phyloP scores from a whole-genome alignment of 2,888 invertebrate genomes.

The Notodonta dromedarius region DNA sequence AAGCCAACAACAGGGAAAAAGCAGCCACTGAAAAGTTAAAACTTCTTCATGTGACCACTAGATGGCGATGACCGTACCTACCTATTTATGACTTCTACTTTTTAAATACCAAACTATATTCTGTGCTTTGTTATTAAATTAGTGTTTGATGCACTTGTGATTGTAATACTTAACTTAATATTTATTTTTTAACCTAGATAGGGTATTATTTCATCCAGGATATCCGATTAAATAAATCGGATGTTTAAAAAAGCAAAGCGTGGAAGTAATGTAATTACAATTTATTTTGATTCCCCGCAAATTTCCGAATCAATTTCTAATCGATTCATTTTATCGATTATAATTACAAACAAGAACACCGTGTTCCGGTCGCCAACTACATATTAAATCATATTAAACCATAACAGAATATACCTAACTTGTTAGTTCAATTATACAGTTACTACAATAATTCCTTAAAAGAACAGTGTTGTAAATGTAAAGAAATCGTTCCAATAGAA shows the following conservation, averaged over 20 bases:
- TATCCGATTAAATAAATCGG: background rate
- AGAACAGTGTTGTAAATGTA: constrained; percentile 42
- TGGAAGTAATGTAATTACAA: constrained; percentile 3
- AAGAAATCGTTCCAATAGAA: constrained; percentile 50
- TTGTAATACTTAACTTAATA: background rate
- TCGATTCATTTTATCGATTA: constrained; percentile 14
- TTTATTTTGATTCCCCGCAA: constrained; percentile 6
- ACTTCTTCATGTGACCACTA: background rate
- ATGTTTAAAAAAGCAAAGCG: constrained; percentile 3
- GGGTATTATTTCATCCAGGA: background rate
- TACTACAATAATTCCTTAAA: constrained; percentile 26
- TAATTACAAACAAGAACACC: constrained; percentile 22
- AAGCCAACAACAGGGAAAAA: too few species aligned
- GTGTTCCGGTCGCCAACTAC: constrained; percentile 18
- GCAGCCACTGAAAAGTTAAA: background rate
- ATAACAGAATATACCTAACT: constrained; percentile 22
- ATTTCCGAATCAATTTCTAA: constrained; percentile 11
- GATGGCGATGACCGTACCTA: background rate
- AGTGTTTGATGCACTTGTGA: too few species aligned
- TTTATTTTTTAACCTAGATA: background rate
- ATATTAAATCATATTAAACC: constrained; percentile 19
- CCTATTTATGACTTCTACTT: too few species aligned
- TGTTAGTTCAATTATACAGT: constrained; percentile 34
- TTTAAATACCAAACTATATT: too few species aligned
- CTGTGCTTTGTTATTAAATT: too few species aligned